Base-by-base conservation (phyloP, 2,113 vertebrate species). In the Hypocryptadius cinnamomeus region DNA sequence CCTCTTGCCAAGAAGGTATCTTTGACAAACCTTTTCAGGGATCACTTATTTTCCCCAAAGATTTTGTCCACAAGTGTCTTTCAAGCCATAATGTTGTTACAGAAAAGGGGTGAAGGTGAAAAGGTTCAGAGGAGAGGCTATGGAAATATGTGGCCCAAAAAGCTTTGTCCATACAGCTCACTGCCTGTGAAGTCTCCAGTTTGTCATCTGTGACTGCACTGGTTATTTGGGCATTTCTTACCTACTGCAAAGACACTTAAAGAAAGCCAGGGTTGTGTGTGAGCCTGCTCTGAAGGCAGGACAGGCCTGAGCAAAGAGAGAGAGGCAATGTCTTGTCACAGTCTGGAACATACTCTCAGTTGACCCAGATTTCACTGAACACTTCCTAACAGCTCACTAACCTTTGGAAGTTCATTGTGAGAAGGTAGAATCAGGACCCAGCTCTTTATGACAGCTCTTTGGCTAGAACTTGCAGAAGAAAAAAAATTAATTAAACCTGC, bases 401-500 rank as follows among this genome's bases (percentile, higher is more conserved):
- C 71, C 51, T 89, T 92, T 73, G 53, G 44, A 90, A 85, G 82
- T 91, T 92, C 85, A 79, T 77, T 89, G 45, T 8, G 35, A 51
- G 84, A 80, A 78, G 31, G 35, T 79, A 16, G 56, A 90, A 76
- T 85, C 4, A 1, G 80, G 85, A 84, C 79, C 87, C 51, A 84
- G 53, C 76, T 96, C 86, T 71, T 93, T 44, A 68, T 79, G 80
- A 82, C 48, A 42, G 66, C 45, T 93, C 87, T 91, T 96, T 92
- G 91, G 91, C 93, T 92, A 53, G 40, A 70, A 70, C 33, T 94
- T 54, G 54, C 30, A 64, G 56, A 83, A 83, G 35, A 78, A 92
- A 94, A 59, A 94, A 91, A 87, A 84, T 40, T 87, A 93, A 96
- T 85, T 93, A 88, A 93, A 85, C 81, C 82, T 85, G 35, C 71